Conservation (phyloP, 1,140 invertebrate species). For the Pachyrhynchus sulphureomaculatus region DNA sequence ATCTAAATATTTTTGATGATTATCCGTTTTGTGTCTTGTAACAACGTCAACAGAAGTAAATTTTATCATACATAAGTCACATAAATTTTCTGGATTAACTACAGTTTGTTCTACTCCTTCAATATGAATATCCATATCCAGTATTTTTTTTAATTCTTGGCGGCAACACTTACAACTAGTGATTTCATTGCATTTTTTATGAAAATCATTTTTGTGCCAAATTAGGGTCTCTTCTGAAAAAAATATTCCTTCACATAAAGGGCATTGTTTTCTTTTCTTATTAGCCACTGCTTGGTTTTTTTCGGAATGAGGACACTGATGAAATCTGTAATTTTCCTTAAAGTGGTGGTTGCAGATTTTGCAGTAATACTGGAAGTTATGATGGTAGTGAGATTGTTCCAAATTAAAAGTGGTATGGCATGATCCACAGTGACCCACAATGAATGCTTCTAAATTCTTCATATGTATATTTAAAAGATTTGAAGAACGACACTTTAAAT, state of each 20-base stretch:
- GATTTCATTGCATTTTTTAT: not conserved
- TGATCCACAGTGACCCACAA: not conserved
- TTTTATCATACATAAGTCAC: slow-evolving; percentile 1
- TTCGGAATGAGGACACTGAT: not conserved
- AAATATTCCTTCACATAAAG: not conserved
- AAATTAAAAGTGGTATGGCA: not conserved
- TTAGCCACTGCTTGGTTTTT: not conserved
- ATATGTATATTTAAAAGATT: not conserved
- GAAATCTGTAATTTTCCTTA: not conserved
- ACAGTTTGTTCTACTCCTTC: not conserved
- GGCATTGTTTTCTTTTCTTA: not conserved
- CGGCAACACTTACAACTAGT: slow-evolving; percentile 1
- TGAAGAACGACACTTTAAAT: not conserved
- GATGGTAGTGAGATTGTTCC: not conserved
- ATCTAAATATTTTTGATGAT: slow-evolving; percentile 1
- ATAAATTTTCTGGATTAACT: not conserved
- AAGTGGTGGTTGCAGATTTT: not conserved
- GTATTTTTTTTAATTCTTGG: not conserved
- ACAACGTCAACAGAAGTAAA: slow-evolving; percentile 49
- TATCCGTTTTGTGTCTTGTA: not conserved
- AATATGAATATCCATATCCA: not conserved
- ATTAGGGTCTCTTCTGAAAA: not conserved
- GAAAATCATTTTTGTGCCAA: not conserved
- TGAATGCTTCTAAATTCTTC: slow-evolving; percentile 1
- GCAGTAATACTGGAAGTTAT: slow-evolving; percentile 2